Evolutionary conservation across 1,140 invertebrate species (phyloP), one percentile per base, ranked within the genome.

Genomic region (Eupeodes corollae): DNA sequence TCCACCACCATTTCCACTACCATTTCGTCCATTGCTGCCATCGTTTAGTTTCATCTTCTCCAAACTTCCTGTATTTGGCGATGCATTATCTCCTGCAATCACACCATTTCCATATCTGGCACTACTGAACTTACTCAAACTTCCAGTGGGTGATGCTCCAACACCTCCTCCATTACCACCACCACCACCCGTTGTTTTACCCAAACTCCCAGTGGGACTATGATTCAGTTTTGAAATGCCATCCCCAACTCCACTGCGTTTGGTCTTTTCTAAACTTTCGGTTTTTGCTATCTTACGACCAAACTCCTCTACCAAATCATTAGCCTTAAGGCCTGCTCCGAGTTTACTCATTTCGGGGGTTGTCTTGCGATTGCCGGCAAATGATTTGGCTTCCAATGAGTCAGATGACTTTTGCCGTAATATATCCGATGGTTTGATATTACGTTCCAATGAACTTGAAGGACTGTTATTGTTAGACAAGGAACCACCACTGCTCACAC

Each of bases 341-440:
- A 61, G 56, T 31, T 66, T 66, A 5, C 54, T 48, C 14, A 67
- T 51, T 46, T 68, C 65, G 2, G 64, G 62, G n/a, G 64, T 67
- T 19, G 64, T 67, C 48, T 64, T 62, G 0, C 65, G 49, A 42
- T 67, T 65, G 6, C 56, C 48, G 1, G 57, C 49, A 14, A 57
- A 50, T 21, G 42, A 12, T 34, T 67, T 68, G 0, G 56, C 53
- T 31, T 68, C 66, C 48, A 66, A 48, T 50, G 61, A 56, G 44
- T 68, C 65, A 2, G 60, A 59, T 3, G 65, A 67, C 49, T 68
- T 68, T 44, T 67, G 63, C 2, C 65, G 53, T 14, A 68, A 47
- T 19, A 68, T 63, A 41, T 68, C 65, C 32, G 65, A 68, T 43
- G 66, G 66, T 53, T 68, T 68, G 12, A 68, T 56, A 44, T 68